phyloP scores from a whole-genome alignment of 1,140 invertebrate species.

The Maconellicoccus hirsutus region DNA sequence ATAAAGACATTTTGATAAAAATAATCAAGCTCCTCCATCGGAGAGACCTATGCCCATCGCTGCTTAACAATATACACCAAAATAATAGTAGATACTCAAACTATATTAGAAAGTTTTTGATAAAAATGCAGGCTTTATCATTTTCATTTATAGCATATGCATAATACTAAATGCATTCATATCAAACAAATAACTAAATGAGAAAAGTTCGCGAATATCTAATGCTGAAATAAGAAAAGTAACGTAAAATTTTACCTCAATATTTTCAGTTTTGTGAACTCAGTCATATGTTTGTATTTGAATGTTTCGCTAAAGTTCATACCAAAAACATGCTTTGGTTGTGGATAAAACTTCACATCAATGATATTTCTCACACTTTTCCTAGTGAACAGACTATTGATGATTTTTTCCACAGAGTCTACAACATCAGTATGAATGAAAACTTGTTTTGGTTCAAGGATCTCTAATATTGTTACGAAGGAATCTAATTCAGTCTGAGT shows the following conservation, averaged over 20 bases:
- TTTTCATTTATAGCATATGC: too few relatives aligned
- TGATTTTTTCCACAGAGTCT: not conserved
- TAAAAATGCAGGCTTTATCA: too few relatives aligned
- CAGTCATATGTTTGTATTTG: constrained; percentile 26
- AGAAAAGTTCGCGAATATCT: too few relatives aligned
- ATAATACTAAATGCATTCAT: too few relatives aligned
- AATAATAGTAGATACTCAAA: too few relatives aligned
- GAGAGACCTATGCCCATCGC: too few relatives aligned
- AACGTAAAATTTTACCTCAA: constrained; percentile 25
- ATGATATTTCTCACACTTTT: not conserved
- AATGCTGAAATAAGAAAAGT: too few relatives aligned
- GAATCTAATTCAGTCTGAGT: not conserved
- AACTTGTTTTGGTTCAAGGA: not conserved
- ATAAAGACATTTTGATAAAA: too few relatives aligned
- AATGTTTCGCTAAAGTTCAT: constrained; percentile 15
- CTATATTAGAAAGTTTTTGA: too few relatives aligned
- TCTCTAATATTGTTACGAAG: not conserved
- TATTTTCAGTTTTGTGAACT: constrained; percentile 27
- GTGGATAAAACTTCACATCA: not conserved
- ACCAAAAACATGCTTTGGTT: not conserved
- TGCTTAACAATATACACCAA: too few relatives aligned
- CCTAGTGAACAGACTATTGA: not conserved
- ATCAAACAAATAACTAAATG: too few relatives aligned
- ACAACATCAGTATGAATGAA: not conserved
- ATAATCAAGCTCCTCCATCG: too few relatives aligned